Evolutionary conservation across 2,888 invertebrate species (phyloP).

Genomic region (Phengaris alcon): DNA sequence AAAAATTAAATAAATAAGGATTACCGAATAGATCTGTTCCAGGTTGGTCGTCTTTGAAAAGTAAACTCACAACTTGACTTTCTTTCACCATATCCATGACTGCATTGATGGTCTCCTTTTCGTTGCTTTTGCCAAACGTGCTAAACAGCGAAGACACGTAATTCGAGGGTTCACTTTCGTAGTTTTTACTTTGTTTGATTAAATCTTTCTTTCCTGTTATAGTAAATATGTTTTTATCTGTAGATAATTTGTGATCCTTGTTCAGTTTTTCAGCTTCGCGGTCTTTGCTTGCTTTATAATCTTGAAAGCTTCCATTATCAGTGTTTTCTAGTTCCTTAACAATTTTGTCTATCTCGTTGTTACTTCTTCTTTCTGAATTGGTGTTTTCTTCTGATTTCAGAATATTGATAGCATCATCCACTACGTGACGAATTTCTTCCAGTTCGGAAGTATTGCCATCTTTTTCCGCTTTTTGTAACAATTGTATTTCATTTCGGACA

Average conservation of each 20-base stretch:
- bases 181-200: not conserved
- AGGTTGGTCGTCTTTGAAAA: slow-evolving; percentile 39
- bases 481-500: slow-evolving; percentile 51
- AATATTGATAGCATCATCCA: slow-evolving; percentile 49
- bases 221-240: not conserved
- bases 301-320: slow-evolving; percentile 15
- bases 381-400: slow-evolving; percentile 37
- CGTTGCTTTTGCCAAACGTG: slow-evolving; percentile 33
- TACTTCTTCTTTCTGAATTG: slow-evolving; percentile 48
- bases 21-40: slow-evolving; percentile 43
- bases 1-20: slow-evolving; percentile 41
- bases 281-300: slow-evolving; percentile 6
- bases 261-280: not conserved
- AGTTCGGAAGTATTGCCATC: slow-evolving; percentile 48
- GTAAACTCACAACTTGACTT: slow-evolving; percentile 43
- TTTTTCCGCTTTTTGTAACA: slow-evolving; percentile 50
- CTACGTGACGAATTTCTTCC: slow-evolving; percentile 49
- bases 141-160: not conserved
- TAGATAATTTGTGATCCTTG: slow-evolving; percentile 6
- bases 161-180: not conserved
- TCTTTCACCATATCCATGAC: slow-evolving; percentile 48
- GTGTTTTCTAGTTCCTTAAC: slow-evolving; percentile 37
- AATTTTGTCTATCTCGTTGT: slow-evolving; percentile 37
- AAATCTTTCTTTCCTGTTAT: slow-evolving; percentile 2
- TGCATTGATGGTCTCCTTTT: slow-evolving; percentile 43